Evolutionary conservation across 2,888 invertebrate species (phyloP).

Genomic region (Hesperia comma): DNA sequence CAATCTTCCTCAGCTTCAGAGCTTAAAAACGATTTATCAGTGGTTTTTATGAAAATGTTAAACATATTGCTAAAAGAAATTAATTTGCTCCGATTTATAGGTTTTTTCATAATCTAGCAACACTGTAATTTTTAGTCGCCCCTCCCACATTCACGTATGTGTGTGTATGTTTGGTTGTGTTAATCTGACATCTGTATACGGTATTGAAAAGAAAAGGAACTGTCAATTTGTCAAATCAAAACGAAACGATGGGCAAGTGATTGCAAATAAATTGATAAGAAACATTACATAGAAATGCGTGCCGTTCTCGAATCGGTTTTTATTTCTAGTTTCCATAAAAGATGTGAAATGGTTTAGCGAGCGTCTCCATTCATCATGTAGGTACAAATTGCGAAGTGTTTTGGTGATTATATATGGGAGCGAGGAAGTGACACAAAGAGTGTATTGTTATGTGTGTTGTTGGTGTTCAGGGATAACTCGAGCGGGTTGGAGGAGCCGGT

Average conservation of each 20-base stretch:
- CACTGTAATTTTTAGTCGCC: too few species aligned
- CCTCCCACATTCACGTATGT: too few species aligned
- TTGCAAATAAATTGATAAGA: conserved; percentile 57
- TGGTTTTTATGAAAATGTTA: too few species aligned
- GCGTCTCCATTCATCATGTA: conserved; percentile 60
- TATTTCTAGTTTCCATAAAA: conserved; percentile 51
- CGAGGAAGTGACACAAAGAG: conserved; percentile 51
- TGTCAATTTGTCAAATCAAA: conserved; percentile 45
- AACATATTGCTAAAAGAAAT: too few species aligned
- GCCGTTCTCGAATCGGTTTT: conserved; percentile 47
- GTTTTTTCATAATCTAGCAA: too few species aligned
- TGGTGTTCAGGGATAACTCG: conserved; percentile 66
- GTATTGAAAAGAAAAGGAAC: not conserved
- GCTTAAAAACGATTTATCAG: too few species aligned
- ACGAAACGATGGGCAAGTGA: conserved; percentile 54
- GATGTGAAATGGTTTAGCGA: conserved; percentile 64
- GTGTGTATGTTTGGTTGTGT: too few species aligned
- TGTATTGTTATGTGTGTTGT: conserved; percentile 47
- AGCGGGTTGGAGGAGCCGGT: conserved; percentile 65
- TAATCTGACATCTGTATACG: too few species aligned
- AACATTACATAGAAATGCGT: conserved; percentile 58
- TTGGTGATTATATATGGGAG: conserved; percentile 55
- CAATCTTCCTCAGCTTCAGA: too few species aligned
- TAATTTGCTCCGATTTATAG: too few species aligned
- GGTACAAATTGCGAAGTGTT: conserved; percentile 60